Conservation (phyloP, 2,888 invertebrate species). For the Diadromus collaris region DNA sequence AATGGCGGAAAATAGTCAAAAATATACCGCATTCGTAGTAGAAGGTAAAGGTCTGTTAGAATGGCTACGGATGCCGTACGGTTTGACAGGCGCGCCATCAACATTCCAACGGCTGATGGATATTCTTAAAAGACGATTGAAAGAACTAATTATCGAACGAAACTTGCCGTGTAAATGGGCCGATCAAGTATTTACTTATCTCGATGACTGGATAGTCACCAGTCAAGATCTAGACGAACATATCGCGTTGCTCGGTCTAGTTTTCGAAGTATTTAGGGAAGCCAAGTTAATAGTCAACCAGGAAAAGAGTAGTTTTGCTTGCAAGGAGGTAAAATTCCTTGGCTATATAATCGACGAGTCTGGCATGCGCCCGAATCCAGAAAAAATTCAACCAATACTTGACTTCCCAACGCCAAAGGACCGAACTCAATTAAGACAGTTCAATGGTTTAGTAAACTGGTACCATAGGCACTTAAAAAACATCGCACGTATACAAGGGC, state of each 20-base stretch:
- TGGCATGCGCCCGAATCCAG: conserved; percentile 57
- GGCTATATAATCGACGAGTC: conserved; percentile 53
- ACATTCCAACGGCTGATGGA: conserved; percentile 56
- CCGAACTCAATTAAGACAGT: conserved; percentile 51
- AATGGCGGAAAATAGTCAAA: conserved; percentile 21
- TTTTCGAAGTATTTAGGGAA: conserved; percentile 27
- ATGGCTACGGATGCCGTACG: conserved; percentile 55
- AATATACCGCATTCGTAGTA: conserved; percentile 53
- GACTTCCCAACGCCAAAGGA: conserved; percentile 44
- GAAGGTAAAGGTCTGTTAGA: conserved; percentile 55
- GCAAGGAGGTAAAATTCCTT: conserved; percentile 43
- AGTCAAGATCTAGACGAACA: conserved; percentile 1
- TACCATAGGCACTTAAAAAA: conserved; percentile 58
- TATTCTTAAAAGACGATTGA: background rate
- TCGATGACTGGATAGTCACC: background rate
- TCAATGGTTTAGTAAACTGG: conserved; percentile 56
- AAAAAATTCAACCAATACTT: conserved; percentile 53
- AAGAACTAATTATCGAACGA: background rate
- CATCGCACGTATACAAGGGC: conserved; percentile 46
- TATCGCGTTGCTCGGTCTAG: conserved; percentile 3
- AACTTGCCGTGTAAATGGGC: background rate
- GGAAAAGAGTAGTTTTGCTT: conserved; percentile 44
- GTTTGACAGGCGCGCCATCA: conserved; percentile 49
- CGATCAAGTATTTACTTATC: background rate
- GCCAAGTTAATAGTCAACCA: conserved; percentile 24